These are phyloP conservation scores for Gymnarchus niloticus DNA, from an alignment of 2,113 vertebrate genomes.

Conservation along the genomic window DNA sequence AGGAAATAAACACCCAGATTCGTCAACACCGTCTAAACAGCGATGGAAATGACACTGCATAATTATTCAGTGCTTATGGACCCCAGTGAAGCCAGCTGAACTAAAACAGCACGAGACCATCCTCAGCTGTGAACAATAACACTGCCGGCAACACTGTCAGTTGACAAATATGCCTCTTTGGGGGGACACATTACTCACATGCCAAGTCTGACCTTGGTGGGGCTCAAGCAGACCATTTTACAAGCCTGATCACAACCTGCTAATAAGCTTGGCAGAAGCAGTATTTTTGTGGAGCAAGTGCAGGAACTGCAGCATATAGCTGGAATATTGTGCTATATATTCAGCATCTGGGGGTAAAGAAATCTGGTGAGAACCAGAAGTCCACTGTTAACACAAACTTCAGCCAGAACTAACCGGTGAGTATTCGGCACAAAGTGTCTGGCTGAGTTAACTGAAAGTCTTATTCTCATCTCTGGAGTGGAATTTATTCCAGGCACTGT, in stretches of 20 bases:
- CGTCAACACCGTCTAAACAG: not conserved
- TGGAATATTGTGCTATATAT: not conserved
- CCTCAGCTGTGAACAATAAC: not conserved
- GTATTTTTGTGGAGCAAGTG: not conserved
- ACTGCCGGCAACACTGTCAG: not conserved
- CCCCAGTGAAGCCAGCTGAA: not conserved
- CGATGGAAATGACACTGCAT: not conserved
- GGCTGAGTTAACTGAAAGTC: not conserved
- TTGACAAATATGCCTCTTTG: not conserved
- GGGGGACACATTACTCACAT: not conserved
- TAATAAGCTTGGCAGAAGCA: not conserved
- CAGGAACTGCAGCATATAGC: not conserved
- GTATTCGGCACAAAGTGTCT: not conserved
- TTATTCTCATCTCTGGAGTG: not conserved
- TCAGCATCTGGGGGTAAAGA: not conserved
- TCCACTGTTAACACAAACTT: not conserved
- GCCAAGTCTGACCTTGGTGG: slow-evolving; percentile 4
- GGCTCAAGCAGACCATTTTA: not conserved
- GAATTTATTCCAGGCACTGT: not conserved
- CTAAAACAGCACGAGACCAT: not conserved
- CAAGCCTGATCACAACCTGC: not conserved
- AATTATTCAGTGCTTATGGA: not conserved
- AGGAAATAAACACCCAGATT: not conserved
- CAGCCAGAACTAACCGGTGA: not conserved
- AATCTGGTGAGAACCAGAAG: not conserved